Evolutionary conservation across 2,113 vertebrate species (phyloP).

Genomic region (Oplegnathus fasciatus): DNA sequence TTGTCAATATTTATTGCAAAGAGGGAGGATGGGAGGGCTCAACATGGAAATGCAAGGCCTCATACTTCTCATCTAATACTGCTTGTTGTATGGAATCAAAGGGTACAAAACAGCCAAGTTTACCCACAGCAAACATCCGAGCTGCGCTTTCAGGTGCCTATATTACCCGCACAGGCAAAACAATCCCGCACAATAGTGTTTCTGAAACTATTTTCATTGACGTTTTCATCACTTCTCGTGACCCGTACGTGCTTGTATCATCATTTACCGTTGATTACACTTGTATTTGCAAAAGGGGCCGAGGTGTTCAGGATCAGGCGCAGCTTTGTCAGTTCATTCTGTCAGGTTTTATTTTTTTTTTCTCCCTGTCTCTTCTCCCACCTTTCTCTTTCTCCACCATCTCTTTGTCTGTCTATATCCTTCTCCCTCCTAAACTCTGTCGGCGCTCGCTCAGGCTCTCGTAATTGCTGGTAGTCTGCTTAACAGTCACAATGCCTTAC

Average conservation of each 20-base stretch:
- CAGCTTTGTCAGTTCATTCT: slow-evolving; percentile 18
- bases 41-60: slow-evolving; percentile 44
- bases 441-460: slow-evolving; percentile 36
- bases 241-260: slow-evolving; percentile 4
- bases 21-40: slow-evolving; percentile 44
- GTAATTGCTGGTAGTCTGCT: slow-evolving; percentile 72
- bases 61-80: slow-evolving; percentile 30
- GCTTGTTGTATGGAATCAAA: slow-evolving; percentile 63
- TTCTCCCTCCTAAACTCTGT: slow-evolving; percentile 45
- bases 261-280: slow-evolving; percentile 45
- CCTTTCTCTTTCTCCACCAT: slow-evolving; percentile 28
- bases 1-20: slow-evolving; percentile 75
- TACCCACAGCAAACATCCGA: slow-evolving; percentile 45
- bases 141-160: slow-evolving; percentile 9
- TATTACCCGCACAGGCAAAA: slow-evolving; percentile 26
- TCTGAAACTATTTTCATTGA: slow-evolving; percentile 34
- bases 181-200: not conserved
- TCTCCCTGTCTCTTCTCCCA: not conserved
- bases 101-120: slow-evolving; percentile 56
- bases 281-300: not conserved
- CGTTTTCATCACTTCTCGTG: slow-evolving; percentile 18
- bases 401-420: slow-evolving; percentile 47
- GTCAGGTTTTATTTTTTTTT: not conserved
- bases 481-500: slow-evolving; percentile 76
- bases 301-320: slow-evolving; percentile 14